Base-by-base conservation (phyloP, 2,113 vertebrate species). In the Pantherophis guttatus region DNA sequence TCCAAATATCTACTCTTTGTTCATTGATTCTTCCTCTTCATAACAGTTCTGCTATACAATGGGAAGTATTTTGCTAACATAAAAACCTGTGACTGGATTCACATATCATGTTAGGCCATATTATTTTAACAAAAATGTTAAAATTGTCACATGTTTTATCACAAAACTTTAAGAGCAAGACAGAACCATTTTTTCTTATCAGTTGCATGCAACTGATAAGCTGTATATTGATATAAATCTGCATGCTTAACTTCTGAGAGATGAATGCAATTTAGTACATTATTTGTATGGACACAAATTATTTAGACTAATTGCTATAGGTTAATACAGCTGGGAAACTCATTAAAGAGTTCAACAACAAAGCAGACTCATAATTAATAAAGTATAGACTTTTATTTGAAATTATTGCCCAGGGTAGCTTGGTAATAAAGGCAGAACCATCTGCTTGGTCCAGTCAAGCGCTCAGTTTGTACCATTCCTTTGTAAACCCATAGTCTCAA, bases 311-410 rank as follows among this genome's bases (percentile, higher is more conserved):
- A 87, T 93, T 94, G 58, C 94, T 93, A 55, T 54, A 55, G 88
- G 88, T 85, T 75, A 95, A 94, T 95, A 39, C 94, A 97, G 96
- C 97, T 97, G 97, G 96, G 95, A 95, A 97, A 86, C 5, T 29
- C 96, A 94, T 97, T 94, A 96, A 95, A 95, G 94, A 87, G 54
- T 94, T 94, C 94, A 90, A 94, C 96, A 94, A 96, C 93, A 95
- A 95, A 95, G 96, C 95, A 96, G 97, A 92, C 62, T 3, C 91
- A 9, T 94, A 95, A 96, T 98, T 97, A 96, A 97, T 97, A 96
- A 98, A 98, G 95, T 94, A 96, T 94, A 93, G 96, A 95, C 97
- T 97, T 96, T 96, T 93, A 95, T 97, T 96, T 93, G 95, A 93
- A 97, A 95, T 96, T 95, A 75, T 93, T 62, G 94, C 96, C 95